Percentiles rank a stretch among this genome's conserved stretches.
These are phyloP conservation scores for Otus sunia DNA, from an alignment of 2,113 vertebrate species.

Conservation along the genomic window DNA sequence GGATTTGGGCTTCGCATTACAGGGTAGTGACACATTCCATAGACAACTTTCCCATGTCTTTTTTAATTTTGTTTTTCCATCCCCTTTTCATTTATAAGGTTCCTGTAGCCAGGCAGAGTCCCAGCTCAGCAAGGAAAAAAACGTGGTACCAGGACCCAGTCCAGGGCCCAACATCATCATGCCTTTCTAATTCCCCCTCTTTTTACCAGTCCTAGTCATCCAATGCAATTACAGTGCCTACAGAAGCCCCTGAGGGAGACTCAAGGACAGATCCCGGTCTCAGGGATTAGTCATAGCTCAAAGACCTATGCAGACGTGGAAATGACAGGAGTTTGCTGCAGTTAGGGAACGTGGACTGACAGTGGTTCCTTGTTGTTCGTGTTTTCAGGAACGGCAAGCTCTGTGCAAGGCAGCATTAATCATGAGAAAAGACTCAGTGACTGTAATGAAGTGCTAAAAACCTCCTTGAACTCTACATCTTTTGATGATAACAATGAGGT, in stretches of 20 bases:
- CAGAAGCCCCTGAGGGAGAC: not conserved
- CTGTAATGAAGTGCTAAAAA: not conserved
- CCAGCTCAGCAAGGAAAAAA: not conserved
- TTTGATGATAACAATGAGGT: constrained; percentile 66
- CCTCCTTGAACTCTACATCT: not conserved
- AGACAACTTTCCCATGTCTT: not conserved
- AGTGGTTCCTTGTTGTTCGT: not conserved
- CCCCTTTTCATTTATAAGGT: not conserved
- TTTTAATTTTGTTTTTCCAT: not conserved
- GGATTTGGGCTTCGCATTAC: not conserved
- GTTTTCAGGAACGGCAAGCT: constrained; percentile 37
- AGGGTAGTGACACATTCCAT: not conserved
- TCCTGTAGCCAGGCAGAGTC: not conserved
- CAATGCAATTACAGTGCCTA: not conserved
- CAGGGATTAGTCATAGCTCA: not conserved
- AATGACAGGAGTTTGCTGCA: not conserved
- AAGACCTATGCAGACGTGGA: not conserved
- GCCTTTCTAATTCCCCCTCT: not conserved
- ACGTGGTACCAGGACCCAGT: not conserved
- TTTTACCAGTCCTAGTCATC: not conserved
- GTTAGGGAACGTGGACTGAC: not conserved
- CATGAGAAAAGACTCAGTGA: not conserved
- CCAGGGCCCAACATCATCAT: not conserved
- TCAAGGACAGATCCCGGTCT: not conserved
- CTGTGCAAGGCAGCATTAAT: not conserved